Conservation (phyloP, 2,888 invertebrate species). For the Aproaerema taeniolella region DNA sequence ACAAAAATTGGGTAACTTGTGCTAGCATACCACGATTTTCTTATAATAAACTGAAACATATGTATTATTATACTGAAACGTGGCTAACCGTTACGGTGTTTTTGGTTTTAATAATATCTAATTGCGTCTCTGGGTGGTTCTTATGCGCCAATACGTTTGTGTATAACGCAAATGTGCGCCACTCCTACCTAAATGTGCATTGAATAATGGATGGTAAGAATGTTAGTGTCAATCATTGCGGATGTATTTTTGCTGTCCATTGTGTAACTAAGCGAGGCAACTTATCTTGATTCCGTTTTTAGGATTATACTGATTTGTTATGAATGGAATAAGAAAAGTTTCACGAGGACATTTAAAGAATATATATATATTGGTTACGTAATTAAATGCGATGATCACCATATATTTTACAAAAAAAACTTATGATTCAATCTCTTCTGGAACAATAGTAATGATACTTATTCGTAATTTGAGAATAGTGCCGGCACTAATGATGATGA, state of each 20-base stretch:
- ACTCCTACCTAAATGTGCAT: slow-evolving; percentile 37
- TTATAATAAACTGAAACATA: no score
- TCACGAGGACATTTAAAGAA: no score
- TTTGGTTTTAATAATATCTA: no score
- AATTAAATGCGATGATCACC: no score
- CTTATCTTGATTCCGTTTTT: slow-evolving; percentile 5
- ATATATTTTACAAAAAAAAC: no score
- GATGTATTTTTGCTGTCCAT: neutral
- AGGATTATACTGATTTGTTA: neutral
- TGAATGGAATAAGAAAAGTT: slow-evolving; percentile 1
- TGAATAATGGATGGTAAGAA: slow-evolving; percentile 34
- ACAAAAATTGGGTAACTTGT: no score
- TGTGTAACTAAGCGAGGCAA: slow-evolving; percentile 1
- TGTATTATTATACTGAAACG: no score
- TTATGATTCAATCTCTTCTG: no score
- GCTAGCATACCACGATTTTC: no score
- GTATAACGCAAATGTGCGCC: slow-evolving; percentile 31
- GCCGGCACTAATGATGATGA: slow-evolving; percentile 9
- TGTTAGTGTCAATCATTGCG: neutral
- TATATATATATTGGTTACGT: no score
- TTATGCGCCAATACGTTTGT: slow-evolving; percentile 37
- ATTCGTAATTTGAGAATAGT: neutral
- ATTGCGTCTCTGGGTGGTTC: neutral
- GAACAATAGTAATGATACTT: neutral
- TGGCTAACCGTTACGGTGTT: no score